phyloP scores from a whole-genome alignment of 2,797 vertebrate species.

The Peromyscus melanophrys region DNA sequence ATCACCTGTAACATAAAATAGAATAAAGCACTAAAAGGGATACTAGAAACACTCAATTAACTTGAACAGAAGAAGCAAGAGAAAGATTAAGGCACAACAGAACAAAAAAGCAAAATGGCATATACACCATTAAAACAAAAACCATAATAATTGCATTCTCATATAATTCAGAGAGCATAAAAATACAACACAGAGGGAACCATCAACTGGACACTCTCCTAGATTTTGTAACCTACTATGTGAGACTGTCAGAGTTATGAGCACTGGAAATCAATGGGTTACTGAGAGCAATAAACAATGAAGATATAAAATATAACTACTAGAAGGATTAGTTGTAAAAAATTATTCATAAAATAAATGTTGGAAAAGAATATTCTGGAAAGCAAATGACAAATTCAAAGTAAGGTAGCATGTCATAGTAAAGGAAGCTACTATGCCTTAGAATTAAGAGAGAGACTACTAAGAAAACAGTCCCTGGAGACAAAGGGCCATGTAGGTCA shows the following conservation, averaged over 20 bases:
- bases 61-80: background rate
- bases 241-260: background rate
- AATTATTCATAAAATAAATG: background rate
- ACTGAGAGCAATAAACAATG: background rate
- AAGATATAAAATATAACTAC: background rate
- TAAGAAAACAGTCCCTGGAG: background rate
- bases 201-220: background rate
- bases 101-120: background rate
- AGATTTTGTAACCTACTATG: background rate
- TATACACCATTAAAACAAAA: background rate
- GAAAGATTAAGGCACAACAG: background rate
- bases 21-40: background rate
- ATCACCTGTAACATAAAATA: background rate
- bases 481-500: background rate
- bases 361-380: background rate
- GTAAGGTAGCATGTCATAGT: background rate
- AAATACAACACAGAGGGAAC: background rate
- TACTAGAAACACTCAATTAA: background rate
- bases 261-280: background rate
- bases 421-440: background rate
- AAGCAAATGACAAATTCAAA: background rate
- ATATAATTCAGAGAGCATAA: background rate
- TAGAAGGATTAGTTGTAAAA: background rate
- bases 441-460: background rate
- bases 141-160: background rate